Evolutionary conservation across 2,113 vertebrate species (phyloP).

Genomic region (Prinia subflava): DNA sequence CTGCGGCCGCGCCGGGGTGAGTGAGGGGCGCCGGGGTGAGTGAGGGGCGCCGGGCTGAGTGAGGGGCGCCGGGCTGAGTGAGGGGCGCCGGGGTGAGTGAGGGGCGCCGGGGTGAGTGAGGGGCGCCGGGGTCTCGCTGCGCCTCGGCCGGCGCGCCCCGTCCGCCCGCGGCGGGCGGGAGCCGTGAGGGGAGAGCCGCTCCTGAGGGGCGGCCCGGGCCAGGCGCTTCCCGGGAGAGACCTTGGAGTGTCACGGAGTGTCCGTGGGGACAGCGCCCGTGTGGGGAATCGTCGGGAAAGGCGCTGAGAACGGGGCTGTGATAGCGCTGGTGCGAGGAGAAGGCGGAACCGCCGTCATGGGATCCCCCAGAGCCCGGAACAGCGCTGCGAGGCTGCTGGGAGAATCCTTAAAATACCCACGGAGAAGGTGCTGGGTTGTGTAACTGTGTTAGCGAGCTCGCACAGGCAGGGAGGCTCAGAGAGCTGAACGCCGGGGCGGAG

Average conservation of each 20-base stretch:
- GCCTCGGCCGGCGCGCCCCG: background rate
- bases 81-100: too few species aligned
- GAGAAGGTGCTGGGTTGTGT: background rate
- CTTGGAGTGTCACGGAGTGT: background rate
- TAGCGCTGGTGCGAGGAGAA: background rate
- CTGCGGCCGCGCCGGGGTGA: constrained; percentile 43
- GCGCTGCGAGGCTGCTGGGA: background rate
- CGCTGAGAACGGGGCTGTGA: fast-evolving
- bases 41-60: too few species aligned
- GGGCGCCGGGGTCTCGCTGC: background rate
- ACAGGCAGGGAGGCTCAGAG: background rate
- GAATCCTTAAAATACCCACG: background rate
- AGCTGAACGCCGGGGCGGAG: background rate
- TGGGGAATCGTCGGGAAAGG: background rate
- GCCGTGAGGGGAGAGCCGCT: background rate
- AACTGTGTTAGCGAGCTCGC: background rate
- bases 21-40: too few species aligned
- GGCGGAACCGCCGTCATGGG: background rate
- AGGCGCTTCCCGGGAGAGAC: background rate
- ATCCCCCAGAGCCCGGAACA: fast-evolving
- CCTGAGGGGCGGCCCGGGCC: background rate
- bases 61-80: too few species aligned
- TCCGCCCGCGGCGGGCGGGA: background rate
- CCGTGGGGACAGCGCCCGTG: background rate
- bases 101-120: too few species aligned